Base-by-base conservation (phyloP, 1,140 invertebrate genomes). In the Steinernema khuongi region DNA sequence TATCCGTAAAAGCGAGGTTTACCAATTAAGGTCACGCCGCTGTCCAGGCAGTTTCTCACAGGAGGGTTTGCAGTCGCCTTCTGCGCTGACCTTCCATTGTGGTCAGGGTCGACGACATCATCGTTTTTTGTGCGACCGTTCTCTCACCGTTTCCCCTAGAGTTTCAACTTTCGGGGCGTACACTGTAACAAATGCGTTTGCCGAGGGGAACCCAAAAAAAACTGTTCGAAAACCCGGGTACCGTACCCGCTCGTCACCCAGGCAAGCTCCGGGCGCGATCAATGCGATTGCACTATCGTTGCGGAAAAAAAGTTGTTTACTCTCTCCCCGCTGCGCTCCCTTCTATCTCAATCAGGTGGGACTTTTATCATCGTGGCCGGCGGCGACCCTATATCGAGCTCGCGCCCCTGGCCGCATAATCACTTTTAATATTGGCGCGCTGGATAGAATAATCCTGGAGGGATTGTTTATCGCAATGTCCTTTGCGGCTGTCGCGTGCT, bases 261-360 rank as follows among this genome's bases (percentile, higher is more conserved):
- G 36, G n/a, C 36, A 41, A 41, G 19, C 11, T 26, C 50, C 19
- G 14, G 14, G 11, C 4, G 11, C 50, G 50, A 60, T 60, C 50
- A 60, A 60, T 60, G 50, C 22, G 50, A 60, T 60, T 60, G 50
- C 50, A 60, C 50, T 60, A 60, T 60, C 50, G 50, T 22, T 60
- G 50, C 50, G 50, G 36, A 60, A 60, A n/a, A n/a, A 60, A 60
- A 60, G 50, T 60, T 60, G 50, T 60, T 60, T 60, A 60, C 50
- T 60, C 50, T 60, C 50, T 11, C 19, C 26, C 11, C 36, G n/a
- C 36, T 11, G 11, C 50, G 50, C 11, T 26, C 50, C 14, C 50
- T 26, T 11, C 7, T 60, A 26, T 60, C 50, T 11, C 50, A 60
- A 22, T 60, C 50, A 60, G 50, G 11, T 60, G 50, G 50, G 11